phyloP scores from a whole-genome alignment of 2,888 invertebrate species.

The Uropetala carovei region DNA sequence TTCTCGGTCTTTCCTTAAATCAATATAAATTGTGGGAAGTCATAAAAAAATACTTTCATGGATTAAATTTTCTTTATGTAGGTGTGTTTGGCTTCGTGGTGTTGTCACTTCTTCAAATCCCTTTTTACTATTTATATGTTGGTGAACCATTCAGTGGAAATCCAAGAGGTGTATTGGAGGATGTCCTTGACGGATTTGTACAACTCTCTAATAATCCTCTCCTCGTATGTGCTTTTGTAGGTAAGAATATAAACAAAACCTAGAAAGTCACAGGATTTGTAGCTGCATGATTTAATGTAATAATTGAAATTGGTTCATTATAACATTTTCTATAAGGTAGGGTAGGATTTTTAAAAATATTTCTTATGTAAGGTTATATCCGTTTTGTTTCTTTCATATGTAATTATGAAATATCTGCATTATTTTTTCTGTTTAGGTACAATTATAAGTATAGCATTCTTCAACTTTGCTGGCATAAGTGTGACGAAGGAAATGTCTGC shows the following conservation, averaged over 20 bases:
- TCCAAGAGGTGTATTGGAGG: conserved; percentile 87
- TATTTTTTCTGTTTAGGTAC: conserved; percentile 79
- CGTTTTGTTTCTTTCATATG: conserved; percentile 37
- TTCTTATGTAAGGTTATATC: neutral
- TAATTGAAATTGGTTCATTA: conserved; percentile 24
- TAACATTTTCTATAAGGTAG: no score
- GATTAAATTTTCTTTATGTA: conserved; percentile 70
- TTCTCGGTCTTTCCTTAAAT: no score
- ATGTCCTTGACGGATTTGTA: conserved; percentile 88
- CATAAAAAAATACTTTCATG: conserved; percentile 5
- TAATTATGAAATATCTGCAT: neutral
- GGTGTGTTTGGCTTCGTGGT: conserved; percentile 84
- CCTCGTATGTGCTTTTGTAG: conserved; percentile 82
- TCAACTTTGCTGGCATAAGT: conserved; percentile 94
- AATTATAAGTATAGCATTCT: conserved; percentile 92
- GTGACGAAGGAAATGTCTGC: conserved; percentile 96
- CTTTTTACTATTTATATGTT: conserved; percentile 89
- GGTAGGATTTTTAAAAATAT: no score
- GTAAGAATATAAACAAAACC: conserved; percentile 74
- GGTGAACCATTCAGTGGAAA: conserved; percentile 87
- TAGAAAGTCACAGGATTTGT: neutral
- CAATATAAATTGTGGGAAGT: neutral
- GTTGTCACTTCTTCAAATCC: conserved; percentile 81
- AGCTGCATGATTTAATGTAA: conserved; percentile 34
- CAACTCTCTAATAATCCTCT: conserved; percentile 84